Percentiles rank a stretch among this genome's conserved stretches.
Conservation (phyloP, 2,113 vertebrate genomes). For the Crotalus tigris region DNA sequence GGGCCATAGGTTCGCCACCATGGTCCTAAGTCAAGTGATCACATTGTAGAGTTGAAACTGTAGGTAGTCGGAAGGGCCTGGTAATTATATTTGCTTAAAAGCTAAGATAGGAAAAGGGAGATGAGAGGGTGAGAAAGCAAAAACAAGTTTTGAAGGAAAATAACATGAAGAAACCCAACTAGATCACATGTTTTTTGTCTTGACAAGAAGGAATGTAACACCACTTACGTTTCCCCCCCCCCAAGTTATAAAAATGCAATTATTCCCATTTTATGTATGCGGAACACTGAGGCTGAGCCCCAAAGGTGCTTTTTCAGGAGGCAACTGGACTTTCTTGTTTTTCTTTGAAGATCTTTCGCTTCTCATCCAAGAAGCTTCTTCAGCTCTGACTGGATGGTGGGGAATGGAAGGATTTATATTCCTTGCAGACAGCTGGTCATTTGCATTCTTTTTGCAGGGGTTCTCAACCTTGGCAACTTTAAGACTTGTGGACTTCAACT, state of each 20-base stretch:
- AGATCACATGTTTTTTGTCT: not conserved
- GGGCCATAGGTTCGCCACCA: no score
- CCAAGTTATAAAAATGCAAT: not conserved
- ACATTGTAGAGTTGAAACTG: not conserved
- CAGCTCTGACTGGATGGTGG: no score
- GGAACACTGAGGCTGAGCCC: not conserved
- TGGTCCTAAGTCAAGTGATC: not conserved
- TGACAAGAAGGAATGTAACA: not conserved
- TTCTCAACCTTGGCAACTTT: no score
- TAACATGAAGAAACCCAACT: not conserved
- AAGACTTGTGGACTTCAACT: no score
- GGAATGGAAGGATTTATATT: no score
- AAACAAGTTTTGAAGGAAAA: not conserved
- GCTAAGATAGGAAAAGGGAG: not conserved
- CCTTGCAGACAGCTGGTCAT: no score
- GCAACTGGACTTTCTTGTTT: no score
- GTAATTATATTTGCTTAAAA: not conserved
- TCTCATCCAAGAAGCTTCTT: no score
- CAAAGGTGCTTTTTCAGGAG: no score
- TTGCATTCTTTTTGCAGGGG: no score
- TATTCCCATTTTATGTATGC: not conserved
- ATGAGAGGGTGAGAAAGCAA: not conserved
- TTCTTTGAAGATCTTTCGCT: no score
- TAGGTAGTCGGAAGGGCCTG: not conserved
- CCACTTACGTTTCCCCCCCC: accelerated